A percentile compares a stretch with the other conserved stretches of the same genome.
Evolutionary conservation across 1,140 invertebrate species (phyloP).

Genomic region (Bombyx mandarina): DNA sequence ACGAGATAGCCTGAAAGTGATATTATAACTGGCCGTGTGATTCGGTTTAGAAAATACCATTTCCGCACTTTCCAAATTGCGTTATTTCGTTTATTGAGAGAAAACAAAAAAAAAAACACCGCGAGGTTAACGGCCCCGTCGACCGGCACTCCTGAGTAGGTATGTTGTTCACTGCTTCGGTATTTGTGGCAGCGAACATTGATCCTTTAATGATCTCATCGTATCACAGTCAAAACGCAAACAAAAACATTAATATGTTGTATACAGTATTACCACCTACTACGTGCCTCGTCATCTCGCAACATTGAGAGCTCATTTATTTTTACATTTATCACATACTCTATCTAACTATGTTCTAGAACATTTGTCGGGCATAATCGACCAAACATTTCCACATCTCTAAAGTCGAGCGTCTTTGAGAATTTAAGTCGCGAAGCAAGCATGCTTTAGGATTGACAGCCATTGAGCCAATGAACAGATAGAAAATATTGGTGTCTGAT

Average conservation of each 20-base stretch:
- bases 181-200: conserved; percentile 47
- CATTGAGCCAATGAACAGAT: too few relatives aligned
- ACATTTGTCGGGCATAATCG: too few relatives aligned
- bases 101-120: conserved; percentile 25
- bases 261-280: too few relatives aligned
- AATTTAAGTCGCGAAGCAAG: too few relatives aligned
- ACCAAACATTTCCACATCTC: too few relatives aligned
- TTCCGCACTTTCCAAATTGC: conserved; percentile 67
- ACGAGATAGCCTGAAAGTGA: conserved; percentile 41
- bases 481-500: too few relatives aligned
- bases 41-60: conserved; percentile 52
- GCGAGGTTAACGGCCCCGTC: conserved; percentile 50
- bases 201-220: conserved; percentile 67
- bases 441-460: too few relatives aligned
- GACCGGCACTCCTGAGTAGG: conserved; percentile 32
- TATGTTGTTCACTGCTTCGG: conserved; percentile 49
- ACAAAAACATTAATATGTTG: conserved; percentile 7
- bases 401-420: too few relatives aligned
- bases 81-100: conserved; percentile 44
- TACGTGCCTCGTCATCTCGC: too few relatives aligned
- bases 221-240: conserved; percentile 7
- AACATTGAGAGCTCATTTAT: too few relatives aligned
- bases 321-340: too few relatives aligned
- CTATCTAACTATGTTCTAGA: too few relatives aligned
- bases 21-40: conserved; percentile 43